phyloP scores from a whole-genome alignment of 2,888 invertebrate genomes.

The Stenolophus ochropezus region DNA sequence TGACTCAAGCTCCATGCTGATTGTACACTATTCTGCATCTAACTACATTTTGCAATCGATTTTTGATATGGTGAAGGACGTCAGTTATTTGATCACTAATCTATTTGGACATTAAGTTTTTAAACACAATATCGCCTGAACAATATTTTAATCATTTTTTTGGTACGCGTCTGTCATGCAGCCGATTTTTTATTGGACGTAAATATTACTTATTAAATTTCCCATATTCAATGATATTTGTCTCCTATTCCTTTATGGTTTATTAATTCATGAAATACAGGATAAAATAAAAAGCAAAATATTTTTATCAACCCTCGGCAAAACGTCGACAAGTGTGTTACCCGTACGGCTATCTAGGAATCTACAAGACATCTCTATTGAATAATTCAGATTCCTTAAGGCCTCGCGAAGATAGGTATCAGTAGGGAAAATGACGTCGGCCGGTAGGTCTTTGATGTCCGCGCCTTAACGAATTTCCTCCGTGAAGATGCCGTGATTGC shows the following conservation, averaged over 20 bases:
- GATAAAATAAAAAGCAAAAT: background rate
- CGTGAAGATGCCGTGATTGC: slow-evolving; percentile 21
- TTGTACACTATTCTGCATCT: background rate
- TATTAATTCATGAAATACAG: no score
- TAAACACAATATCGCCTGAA: background rate
- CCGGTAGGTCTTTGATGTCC: slow-evolving; percentile 24
- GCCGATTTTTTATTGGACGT: no score
- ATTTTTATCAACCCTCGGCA: background rate
- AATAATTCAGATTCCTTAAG: slow-evolving; percentile 56
- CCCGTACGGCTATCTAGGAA: background rate
- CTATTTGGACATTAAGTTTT: no score
- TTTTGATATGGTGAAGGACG: slow-evolving; percentile 7
- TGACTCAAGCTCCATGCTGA: background rate
- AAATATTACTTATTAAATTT: no score
- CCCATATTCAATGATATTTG: no score
- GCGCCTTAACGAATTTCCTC: slow-evolving; percentile 30
- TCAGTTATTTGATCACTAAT: background rate
- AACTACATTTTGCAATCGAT: slow-evolving; percentile 20
- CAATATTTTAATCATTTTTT: no score
- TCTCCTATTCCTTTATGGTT: no score
- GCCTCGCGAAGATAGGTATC: slow-evolving; percentile 28
- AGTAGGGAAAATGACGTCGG: slow-evolving; percentile 10
- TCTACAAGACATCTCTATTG: slow-evolving; percentile 49
- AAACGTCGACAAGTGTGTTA: background rate
- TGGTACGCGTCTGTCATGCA: no score